phyloP scores from a whole-genome alignment of 2,113 vertebrate genomes.

The Ptychochromis oligacanthus region DNA sequence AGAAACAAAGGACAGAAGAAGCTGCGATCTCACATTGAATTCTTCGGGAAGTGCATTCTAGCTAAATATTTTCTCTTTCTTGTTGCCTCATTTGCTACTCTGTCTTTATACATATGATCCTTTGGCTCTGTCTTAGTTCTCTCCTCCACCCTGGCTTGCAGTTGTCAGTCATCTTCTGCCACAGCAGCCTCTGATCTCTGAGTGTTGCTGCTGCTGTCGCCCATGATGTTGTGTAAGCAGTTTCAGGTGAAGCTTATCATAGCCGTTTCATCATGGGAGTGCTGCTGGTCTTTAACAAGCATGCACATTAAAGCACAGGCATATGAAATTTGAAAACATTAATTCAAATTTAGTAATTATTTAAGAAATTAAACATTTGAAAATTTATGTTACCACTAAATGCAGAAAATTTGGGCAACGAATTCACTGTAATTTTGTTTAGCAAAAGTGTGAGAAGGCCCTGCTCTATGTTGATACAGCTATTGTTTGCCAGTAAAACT shows the following conservation, averaged over 20 bases:
- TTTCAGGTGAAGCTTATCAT: slow-evolving; percentile 8
- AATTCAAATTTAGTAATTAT: background rate
- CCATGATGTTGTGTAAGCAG: slow-evolving; percentile 26
- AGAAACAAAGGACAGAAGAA: background rate
- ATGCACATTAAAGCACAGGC: background rate
- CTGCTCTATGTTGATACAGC: background rate
- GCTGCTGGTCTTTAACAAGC: background rate
- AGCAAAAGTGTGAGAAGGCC: background rate
- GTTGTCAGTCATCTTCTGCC: background rate
- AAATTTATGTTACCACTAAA: background rate
- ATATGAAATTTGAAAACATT: background rate
- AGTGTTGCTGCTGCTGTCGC: slow-evolving; percentile 3
- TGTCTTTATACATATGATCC: background rate
- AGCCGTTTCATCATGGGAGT: background rate
- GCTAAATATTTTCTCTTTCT: background rate
- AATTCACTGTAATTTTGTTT: background rate
- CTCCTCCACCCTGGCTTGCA: background rate
- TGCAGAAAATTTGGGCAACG: background rate
- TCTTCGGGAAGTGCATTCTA: background rate
- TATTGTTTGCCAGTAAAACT: slow-evolving; percentile 4
- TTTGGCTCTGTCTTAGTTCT: background rate
- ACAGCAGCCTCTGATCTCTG: slow-evolving; percentile 26
- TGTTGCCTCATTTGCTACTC: background rate
- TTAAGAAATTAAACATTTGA: background rate
- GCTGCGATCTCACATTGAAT: background rate